Evolutionary conservation across 2,113 vertebrate species (phyloP).

Genomic region (Dolichallabes microphthalmus): DNA sequence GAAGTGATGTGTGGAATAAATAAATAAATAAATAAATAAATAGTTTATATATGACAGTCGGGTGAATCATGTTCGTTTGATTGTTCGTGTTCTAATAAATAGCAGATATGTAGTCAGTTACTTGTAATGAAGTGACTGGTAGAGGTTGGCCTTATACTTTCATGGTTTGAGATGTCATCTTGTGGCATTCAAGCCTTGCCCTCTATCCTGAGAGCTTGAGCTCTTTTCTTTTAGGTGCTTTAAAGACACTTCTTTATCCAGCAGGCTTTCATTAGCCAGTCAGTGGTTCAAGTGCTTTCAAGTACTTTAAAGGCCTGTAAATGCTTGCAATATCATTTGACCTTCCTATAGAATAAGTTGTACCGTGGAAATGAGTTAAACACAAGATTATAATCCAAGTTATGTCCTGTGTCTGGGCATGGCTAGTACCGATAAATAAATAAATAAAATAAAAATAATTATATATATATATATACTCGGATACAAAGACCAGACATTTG

Average conservation of each 20-base stretch:
- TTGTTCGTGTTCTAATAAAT: conserved; percentile 18
- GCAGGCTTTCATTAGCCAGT: conserved; percentile 36
- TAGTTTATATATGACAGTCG: neutral
- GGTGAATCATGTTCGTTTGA: conserved; percentile 3
- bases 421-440: no score
- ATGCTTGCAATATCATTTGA: neutral
- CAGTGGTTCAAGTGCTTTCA: neutral
- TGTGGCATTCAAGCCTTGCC: conserved; percentile 9
- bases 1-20: neutral
- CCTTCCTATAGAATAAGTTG: neutral
- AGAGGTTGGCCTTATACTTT: neutral
- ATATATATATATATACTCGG: no score
- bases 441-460: no score
- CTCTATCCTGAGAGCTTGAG: neutral
- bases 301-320: neutral
- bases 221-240: neutral
- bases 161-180: neutral
- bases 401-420: neutral
- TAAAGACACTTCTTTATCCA: conserved; percentile 4
- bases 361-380: neutral
- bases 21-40: no score
- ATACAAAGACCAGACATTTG: neutral
- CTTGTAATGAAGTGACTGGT: neutral
- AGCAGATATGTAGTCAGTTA: neutral
- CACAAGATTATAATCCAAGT: neutral